Percentiles rank a stretch among this genome's conserved stretches.
Evolutionary conservation across 1,140 invertebrate genomes (phyloP).

Genomic region (Platyscapa corneri): DNA sequence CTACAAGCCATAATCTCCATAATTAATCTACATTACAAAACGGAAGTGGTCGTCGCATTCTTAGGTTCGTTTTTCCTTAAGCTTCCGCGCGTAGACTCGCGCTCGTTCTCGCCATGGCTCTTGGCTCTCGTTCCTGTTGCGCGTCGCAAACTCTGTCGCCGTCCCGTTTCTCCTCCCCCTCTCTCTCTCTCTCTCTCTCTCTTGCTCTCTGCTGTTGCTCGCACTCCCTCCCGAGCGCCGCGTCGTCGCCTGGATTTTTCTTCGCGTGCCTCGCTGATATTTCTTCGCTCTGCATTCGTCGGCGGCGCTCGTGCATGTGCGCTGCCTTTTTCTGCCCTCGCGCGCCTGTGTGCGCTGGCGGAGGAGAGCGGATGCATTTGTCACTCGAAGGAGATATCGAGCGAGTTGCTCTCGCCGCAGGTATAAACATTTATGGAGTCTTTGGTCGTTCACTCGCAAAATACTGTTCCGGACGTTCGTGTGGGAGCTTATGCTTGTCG

Average conservation of each 20-base stretch:
- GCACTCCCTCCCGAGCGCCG: neutral
- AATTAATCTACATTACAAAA: slow-evolving; percentile 45
- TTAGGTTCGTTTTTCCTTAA: neutral
- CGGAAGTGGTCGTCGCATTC: slow-evolving; percentile 34
- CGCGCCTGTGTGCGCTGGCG: neutral
- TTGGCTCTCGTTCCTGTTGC: neutral
- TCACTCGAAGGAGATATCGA: slow-evolving; percentile 1
- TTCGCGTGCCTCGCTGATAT: slow-evolving; percentile 12
- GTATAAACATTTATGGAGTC: slow-evolving; percentile 55
- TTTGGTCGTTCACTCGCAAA: slow-evolving; percentile 63
- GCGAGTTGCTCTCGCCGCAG: slow-evolving; percentile 29
- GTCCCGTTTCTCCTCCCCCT: neutral
- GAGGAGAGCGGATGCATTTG: slow-evolving; percentile 3
- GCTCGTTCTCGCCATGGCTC: neutral
- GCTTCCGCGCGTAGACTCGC: neutral
- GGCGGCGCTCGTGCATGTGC: neutral
- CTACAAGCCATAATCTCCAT: slow-evolving; percentile 45
- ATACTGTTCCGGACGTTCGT: slow-evolving; percentile 60
- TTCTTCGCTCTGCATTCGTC: slow-evolving; percentile 2
- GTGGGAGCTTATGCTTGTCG: slow-evolving; percentile 41
- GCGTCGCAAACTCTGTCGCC: neutral
- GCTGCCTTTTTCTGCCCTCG: neutral
- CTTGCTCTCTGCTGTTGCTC: neutral
- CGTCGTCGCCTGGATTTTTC: slow-evolving; percentile 17
- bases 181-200: neutral